Evolutionary conservation across 2,888 invertebrate species (phyloP).

Genomic region (Oasisia sp.): DNA sequence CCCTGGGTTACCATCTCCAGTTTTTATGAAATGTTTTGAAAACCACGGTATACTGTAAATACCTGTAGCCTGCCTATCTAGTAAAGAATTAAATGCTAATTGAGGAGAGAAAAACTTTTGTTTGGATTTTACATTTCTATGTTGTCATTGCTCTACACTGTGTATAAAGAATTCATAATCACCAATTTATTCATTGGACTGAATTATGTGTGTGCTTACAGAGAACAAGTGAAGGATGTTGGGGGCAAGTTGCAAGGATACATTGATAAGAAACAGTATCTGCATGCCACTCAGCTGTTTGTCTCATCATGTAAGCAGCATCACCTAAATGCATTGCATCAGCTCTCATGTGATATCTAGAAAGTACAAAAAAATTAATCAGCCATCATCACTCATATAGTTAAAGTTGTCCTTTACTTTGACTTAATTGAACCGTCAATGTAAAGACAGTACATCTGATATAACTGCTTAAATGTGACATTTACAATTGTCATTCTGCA

Average conservation of each 20-base stretch:
- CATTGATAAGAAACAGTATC: conserved; percentile 80
- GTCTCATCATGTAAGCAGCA: conserved; percentile 68
- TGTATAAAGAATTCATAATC: neutral
- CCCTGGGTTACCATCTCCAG: too few relatives aligned
- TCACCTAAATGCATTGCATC: neutral
- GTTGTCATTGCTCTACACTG: neutral
- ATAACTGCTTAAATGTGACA: too few relatives aligned
- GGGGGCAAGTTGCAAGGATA: conserved; percentile 76
- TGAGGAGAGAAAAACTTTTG: neutral
- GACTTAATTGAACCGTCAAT: neutral
- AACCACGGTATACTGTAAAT: too few relatives aligned
- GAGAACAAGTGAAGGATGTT: conserved; percentile 80
- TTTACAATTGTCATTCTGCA: too few relatives aligned
- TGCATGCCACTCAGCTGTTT: conserved; percentile 84
- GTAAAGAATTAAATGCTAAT: neutral
- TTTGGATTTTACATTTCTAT: neutral
- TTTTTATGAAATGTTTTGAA: too few relatives aligned
- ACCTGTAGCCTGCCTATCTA: too few relatives aligned
- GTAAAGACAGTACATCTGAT: too few relatives aligned
- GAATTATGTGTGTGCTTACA: conserved; percentile 59
- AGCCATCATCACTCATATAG: neutral
- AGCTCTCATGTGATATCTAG: neutral
- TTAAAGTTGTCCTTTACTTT: neutral
- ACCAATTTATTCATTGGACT: neutral
- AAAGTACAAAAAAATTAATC: too few relatives aligned